Evolutionary conservation across 2,797 vertebrate species (phyloP).

Genomic region (Fistularia tabacaria): DNA sequence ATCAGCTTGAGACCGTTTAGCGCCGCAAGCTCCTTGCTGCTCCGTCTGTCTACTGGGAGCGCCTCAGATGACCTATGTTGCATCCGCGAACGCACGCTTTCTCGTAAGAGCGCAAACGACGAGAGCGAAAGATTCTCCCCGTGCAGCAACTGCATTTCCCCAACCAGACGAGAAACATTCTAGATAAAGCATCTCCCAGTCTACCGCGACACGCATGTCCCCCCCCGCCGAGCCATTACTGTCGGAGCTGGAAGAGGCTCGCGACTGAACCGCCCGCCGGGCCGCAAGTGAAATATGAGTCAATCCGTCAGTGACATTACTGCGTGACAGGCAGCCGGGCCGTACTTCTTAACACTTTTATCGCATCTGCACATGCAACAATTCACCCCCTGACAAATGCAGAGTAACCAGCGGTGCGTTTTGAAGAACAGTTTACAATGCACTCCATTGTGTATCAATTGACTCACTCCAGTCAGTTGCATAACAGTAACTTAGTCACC

Average conservation of each 20-base stretch:
- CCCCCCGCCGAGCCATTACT: conserved; percentile 33
- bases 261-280: conserved; percentile 28
- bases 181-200: conserved; percentile 53
- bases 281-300: conserved; percentile 55
- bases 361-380: conserved; percentile 10
- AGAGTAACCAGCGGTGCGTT: conserved; percentile 7
- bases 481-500: conserved; percentile 73
- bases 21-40: conserved; percentile 42
- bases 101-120: conserved; percentile 1
- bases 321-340: conserved; percentile 14
- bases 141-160: conserved; percentile 53
- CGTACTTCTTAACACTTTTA: conserved; percentile 7
- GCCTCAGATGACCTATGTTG: conserved; percentile 37
- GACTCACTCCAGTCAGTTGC: conserved; percentile 66
- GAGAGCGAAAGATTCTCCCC: conserved; percentile 14
- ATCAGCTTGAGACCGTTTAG: conserved; percentile 46
- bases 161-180: conserved; percentile 15
- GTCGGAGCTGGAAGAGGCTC: conserved; percentile 38
- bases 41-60: conserved; percentile 35
- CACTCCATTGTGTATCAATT: conserved; percentile 54
- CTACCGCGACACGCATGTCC: conserved; percentile 34
- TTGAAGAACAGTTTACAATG: conserved; percentile 37
- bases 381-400: conserved; percentile 19
- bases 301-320: not conserved
- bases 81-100: conserved; percentile 18